Percentiles rank a stretch among this genome's conserved stretches.
phyloP scores from a whole-genome alignment of 2,797 vertebrate species.

The Triplophysa bombifrons region DNA sequence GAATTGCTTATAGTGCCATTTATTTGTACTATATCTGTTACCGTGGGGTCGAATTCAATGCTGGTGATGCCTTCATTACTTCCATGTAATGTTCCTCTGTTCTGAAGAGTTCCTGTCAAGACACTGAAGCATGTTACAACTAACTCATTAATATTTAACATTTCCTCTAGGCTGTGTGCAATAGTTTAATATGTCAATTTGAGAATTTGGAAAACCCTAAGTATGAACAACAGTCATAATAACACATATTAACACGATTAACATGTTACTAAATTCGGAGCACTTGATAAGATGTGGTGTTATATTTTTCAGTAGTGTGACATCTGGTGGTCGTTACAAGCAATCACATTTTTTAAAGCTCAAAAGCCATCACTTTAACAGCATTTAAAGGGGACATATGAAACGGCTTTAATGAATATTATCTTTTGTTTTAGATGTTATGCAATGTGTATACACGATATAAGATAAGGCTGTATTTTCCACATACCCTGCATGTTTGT shows the following conservation, averaged over 20 bases:
- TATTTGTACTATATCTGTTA: conserved; percentile 58
- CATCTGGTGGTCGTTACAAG: conserved; percentile 34
- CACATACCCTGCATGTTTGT: too few species aligned
- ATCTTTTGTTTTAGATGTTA: too few species aligned
- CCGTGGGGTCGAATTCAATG: conserved; percentile 83
- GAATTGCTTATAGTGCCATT: background rate
- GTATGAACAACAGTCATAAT: background rate
- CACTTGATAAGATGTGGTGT: background rate
- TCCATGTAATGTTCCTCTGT: conserved; percentile 77
- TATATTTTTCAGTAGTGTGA: conserved; percentile 5
- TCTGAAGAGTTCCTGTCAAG: conserved; percentile 76
- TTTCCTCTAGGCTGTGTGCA: background rate
- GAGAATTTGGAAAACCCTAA: background rate
- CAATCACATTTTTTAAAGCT: background rate
- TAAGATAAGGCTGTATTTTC: too few species aligned
- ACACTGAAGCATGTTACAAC: conserved; percentile 5
- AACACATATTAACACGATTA: background rate
- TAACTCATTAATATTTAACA: background rate
- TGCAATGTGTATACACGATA: too few species aligned
- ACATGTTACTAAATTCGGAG: background rate
- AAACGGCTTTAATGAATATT: too few species aligned
- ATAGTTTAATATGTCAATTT: background rate
- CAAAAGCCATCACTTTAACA: too few species aligned
- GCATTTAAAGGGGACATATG: too few species aligned
- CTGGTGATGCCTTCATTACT: conserved; percentile 85